phyloP scores from a whole-genome alignment of 2,797 vertebrate genomes.

The Parauchenoglanis punctatus region DNA sequence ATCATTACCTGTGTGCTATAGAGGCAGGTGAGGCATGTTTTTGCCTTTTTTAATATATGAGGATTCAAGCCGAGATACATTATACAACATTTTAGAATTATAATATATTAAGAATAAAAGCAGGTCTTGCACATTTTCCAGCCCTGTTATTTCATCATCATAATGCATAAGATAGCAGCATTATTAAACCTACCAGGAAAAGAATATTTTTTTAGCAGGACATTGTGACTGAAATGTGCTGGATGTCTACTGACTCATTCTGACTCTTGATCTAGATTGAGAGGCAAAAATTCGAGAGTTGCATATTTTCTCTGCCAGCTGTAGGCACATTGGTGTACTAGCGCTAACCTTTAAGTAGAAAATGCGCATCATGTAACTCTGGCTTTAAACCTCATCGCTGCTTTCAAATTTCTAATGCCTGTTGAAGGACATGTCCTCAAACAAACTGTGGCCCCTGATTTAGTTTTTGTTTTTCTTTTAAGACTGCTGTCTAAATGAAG shows the following conservation, averaged over 20 bases:
- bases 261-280: too few species aligned
- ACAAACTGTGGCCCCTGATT: background rate
- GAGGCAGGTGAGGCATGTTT: constrained; percentile 85
- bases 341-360: too few species aligned
- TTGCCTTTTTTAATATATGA: background rate
- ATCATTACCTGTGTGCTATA: constrained; percentile 94
- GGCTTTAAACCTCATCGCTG: background rate
- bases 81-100: background rate
- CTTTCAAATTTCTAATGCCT: background rate
- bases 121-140: too few species aligned
- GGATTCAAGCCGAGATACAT: background rate
- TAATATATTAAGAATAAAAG: background rate
- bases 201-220: background rate
- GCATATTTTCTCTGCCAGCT: background rate
- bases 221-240: background rate
- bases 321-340: background rate
- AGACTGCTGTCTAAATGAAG: constrained; percentile 98
- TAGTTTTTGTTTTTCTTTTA: constrained; percentile 23
- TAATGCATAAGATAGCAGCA: background rate
- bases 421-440: background rate
- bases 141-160: background rate
- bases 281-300: background rate
- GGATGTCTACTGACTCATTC: background rate
- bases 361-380: background rate
- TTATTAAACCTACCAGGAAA: background rate